These are phyloP conservation scores for Apamea crenata DNA, from an alignment of 2,888 invertebrate species.

Conservation along the genomic window DNA sequence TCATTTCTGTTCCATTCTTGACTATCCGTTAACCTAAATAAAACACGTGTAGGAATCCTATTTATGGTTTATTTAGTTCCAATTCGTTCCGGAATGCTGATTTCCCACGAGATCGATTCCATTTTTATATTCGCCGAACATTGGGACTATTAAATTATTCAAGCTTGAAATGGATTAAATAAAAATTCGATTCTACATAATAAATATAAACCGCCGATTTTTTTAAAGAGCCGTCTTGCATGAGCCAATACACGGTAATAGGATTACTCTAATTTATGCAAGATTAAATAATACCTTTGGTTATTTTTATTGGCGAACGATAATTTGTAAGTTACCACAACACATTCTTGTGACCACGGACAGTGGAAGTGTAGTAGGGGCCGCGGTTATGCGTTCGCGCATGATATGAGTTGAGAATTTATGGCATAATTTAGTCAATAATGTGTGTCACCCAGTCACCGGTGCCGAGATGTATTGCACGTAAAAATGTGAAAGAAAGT, in stretches of 20 bases:
- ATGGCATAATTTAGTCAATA: slow-evolving; percentile 76
- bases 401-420: slow-evolving; percentile 75
- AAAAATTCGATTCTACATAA: slow-evolving; percentile 36
- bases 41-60: slow-evolving; percentile 28
- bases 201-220: slow-evolving; percentile 46
- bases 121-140: slow-evolving; percentile 51
- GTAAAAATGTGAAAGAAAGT: slow-evolving; percentile 58
- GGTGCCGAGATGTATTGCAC: slow-evolving; percentile 65
- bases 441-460: slow-evolving; percentile 77
- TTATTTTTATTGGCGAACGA: slow-evolving; percentile 49
- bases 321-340: slow-evolving; percentile 49
- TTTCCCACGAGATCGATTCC: slow-evolving; percentile 61
- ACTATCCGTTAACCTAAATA: slow-evolving; percentile 34
- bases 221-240: slow-evolving; percentile 29
- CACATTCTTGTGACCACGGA: slow-evolving; percentile 26
- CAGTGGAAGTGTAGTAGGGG: slow-evolving; percentile 61
- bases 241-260: slow-evolving; percentile 45
- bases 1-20: neutral
- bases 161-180: slow-evolving; percentile 59
- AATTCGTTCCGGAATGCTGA: slow-evolving; percentile 48
- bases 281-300: slow-evolving; percentile 56
- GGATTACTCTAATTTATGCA: slow-evolving; percentile 64
- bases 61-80: slow-evolving; percentile 45
- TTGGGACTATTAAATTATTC: slow-evolving; percentile 53
- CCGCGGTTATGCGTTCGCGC: slow-evolving; percentile 54